A percentile compares a stretch with the other conserved stretches of the same genome.
phyloP scores from a whole-genome alignment of 2,888 invertebrate genomes.

The Melinopterus prodromus region DNA sequence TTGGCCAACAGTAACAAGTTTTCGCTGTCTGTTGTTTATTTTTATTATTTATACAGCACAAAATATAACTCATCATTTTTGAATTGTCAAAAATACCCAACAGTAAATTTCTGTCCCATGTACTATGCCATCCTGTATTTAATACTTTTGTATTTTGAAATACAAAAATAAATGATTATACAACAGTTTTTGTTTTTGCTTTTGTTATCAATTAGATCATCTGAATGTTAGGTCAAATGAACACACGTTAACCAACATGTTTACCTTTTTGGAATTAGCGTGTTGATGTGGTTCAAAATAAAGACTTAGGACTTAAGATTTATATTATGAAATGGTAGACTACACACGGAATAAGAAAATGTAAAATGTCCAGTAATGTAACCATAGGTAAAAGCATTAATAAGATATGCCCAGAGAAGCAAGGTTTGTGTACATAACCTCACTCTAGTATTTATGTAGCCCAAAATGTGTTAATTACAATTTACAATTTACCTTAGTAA shows the following conservation, averaged over 20 bases:
- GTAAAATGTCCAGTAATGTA: background rate
- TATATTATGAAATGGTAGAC: background rate
- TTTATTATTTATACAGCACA: background rate
- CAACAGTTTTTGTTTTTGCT: background rate
- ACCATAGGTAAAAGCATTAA: slow-evolving; percentile 6
- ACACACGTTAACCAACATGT: background rate
- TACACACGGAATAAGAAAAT: background rate
- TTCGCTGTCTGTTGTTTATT: background rate
- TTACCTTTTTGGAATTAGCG: background rate
- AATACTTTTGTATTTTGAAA: background rate
- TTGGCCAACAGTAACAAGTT: background rate
- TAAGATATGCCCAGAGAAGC: slow-evolving; percentile 38
- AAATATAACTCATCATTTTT: background rate
- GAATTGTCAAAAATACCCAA: background rate
- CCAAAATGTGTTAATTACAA: slow-evolving; percentile 10
- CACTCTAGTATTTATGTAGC: slow-evolving; percentile 17
- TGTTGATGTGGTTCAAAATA: background rate
- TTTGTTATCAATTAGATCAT: background rate
- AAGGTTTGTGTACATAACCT: slow-evolving; percentile 34
- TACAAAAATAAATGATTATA: background rate
- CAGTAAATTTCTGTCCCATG: background rate
- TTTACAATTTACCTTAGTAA: slow-evolving; percentile 60
- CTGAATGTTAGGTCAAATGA: no score
- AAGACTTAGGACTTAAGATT: background rate
- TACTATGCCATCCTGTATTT: background rate